Evolutionary conservation across 2,888 invertebrate genomes (phyloP).

Genomic region (Nephrocerus scutellatus): DNA sequence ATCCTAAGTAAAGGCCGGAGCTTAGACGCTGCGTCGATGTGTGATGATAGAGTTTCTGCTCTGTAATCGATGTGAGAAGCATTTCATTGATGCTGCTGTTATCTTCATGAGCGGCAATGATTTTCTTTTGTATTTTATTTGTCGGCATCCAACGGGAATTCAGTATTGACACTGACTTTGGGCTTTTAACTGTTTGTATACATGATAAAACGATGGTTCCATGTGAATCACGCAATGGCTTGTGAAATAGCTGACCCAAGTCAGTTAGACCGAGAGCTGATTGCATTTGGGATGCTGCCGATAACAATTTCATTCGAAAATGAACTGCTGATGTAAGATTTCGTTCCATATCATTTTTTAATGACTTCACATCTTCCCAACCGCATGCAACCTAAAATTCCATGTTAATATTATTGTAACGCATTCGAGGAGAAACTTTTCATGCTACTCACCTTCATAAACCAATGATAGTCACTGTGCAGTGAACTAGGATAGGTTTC

Average conservation of each 20-base stretch:
- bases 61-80: conserved; percentile 79
- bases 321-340: conserved; percentile 85
- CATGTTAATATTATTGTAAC: neutral
- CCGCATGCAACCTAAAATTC: conserved; percentile 80
- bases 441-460: conserved; percentile 96
- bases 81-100: conserved; percentile 74
- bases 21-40: conserved; percentile 72
- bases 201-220: conserved; percentile 88
- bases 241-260: conserved; percentile 89
- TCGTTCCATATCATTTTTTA: conserved; percentile 92
- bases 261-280: conserved; percentile 86
- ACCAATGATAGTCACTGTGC: conserved; percentile 92
- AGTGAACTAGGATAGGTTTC: conserved; percentile 90
- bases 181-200: conserved; percentile 59
- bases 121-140: conserved; percentile 73
- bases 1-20: conserved; percentile 89
- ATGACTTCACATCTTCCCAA: conserved; percentile 91
- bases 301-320: conserved; percentile 83
- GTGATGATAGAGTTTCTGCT: conserved; percentile 61
- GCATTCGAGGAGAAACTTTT: neutral
- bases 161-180: conserved; percentile 79
- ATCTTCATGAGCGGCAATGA: conserved; percentile 64
- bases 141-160: conserved; percentile 91
- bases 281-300: conserved; percentile 90
- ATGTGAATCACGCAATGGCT: conserved; percentile 79